Evolutionary conservation across 1,140 invertebrate species (phyloP), one percentile per base, ranked within the genome.

Genomic region (Heliothis subflexa): DNA sequence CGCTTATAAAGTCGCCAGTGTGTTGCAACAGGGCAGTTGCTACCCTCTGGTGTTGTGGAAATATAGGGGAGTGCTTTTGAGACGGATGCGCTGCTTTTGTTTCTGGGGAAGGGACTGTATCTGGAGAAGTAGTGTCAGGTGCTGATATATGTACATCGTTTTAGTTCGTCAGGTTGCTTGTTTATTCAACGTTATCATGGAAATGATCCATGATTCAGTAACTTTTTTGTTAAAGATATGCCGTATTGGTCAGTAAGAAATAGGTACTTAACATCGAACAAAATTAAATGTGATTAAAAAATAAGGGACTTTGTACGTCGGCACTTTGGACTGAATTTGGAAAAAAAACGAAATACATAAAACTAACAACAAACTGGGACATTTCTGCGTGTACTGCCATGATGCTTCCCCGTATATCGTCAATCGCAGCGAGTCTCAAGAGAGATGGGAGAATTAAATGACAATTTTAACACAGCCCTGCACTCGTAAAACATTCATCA

Each of bases 1-100:
- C 88, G 82, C 88, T 91, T 89, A 89, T 83, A 90, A 88, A 92
- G 91, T 91, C 89, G 85, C 84, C 82, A 70, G 78, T 89, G 90
- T 89, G 71, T 79, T 75, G 84, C 87, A 84, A 91, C 88, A 86
- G 81, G 74, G 78, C 88, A 90, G 85, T 89, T 91, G 88, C 85
- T 88, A 80, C 84, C 84, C 80, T 77, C 25, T 52, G 54, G 4
- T 5, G 33, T 33, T n/a, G 14, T 40, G 66, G 12, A 57, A 78
- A 85, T 62, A 82, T 57, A 85, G 76, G 82, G 70, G 45, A 52
- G 7, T 2, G 33, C 45, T 33, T 77, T 78, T 11, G 0, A 66
- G 1, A 49, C 62, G 12, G 10, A 33, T 16, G 11, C 68, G 81
- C 25, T 14, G 40, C 79, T 55, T 61, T 71, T 40, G 33, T 40